phyloP scores from a whole-genome alignment of 2,797 vertebrate genomes.

The Urocyon cinereoargenteus region DNA sequence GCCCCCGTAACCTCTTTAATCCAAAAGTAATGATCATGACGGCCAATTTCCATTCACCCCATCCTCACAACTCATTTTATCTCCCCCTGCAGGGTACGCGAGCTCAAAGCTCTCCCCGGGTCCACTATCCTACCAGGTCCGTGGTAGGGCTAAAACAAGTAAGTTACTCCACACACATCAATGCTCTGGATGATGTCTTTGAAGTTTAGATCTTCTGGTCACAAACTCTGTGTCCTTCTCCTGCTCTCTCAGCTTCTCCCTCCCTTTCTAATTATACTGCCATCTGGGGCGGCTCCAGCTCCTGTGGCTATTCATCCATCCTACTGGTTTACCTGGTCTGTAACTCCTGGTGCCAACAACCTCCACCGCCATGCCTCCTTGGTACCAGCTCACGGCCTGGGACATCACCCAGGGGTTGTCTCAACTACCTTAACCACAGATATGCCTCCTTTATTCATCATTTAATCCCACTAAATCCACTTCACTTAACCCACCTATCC shows the following conservation, averaged over 20 bases:
- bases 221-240: background rate
- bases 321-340: background rate
- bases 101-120: background rate
- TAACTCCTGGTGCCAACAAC: background rate
- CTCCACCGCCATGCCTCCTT: background rate
- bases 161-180: rapidly evolving
- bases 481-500: background rate
- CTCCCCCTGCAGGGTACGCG: background rate
- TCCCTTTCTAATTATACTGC: background rate
- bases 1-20: background rate
- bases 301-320: background rate
- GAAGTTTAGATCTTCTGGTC: background rate
- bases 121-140: too few species aligned
- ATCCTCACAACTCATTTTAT: background rate
- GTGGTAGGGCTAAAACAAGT: background rate
- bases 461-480: background rate
- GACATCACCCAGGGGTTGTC: background rate
- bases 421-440: background rate
- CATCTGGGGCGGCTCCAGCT: background rate
- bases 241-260: background rate
- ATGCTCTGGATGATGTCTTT: background rate
- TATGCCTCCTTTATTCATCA: background rate
- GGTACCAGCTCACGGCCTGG: background rate
- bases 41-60: background rate
- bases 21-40: background rate